phyloP scores from a whole-genome alignment of 2,113 vertebrate genomes.

The Phrynosoma platyrhinos region DNA sequence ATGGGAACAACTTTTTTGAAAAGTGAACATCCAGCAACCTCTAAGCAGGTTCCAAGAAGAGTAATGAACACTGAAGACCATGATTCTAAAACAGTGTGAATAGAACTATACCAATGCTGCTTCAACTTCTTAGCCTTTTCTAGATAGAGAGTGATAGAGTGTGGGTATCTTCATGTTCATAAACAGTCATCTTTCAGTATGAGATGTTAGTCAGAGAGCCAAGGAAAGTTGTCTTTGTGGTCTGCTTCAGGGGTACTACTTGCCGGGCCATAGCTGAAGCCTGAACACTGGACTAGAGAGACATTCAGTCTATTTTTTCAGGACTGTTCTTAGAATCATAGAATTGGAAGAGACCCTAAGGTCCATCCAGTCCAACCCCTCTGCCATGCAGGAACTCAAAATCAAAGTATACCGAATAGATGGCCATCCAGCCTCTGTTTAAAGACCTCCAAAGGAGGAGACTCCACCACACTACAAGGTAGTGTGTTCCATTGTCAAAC shows the following conservation, averaged over 20 bases:
- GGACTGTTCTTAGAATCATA: too few species aligned
- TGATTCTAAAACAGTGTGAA: too few species aligned
- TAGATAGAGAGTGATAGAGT: background rate
- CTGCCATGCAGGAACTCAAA: too few species aligned
- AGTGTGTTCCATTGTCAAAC: too few species aligned
- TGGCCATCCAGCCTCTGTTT: too few species aligned
- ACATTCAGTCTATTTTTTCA: background rate
- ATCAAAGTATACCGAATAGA: too few species aligned
- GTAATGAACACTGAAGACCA: background rate
- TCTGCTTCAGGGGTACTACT: background rate
- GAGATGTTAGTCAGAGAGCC: background rate
- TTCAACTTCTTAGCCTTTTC: background rate
- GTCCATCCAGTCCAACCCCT: too few species aligned
- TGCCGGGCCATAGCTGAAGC: too few species aligned
- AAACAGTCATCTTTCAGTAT: background rate
- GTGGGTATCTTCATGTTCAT: too few species aligned
- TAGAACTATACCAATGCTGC: background rate
- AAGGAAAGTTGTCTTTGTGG: background rate
- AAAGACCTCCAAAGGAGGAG: too few species aligned
- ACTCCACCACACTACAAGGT: too few species aligned
- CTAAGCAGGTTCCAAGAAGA: background rate
- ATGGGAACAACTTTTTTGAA: background rate
- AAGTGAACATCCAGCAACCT: background rate
- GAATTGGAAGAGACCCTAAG: too few species aligned
- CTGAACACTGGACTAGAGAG: background rate